These are phyloP conservation scores for Leucophenga montana DNA, from an alignment of 2,888 invertebrate genomes.

Conservation along the genomic window DNA sequence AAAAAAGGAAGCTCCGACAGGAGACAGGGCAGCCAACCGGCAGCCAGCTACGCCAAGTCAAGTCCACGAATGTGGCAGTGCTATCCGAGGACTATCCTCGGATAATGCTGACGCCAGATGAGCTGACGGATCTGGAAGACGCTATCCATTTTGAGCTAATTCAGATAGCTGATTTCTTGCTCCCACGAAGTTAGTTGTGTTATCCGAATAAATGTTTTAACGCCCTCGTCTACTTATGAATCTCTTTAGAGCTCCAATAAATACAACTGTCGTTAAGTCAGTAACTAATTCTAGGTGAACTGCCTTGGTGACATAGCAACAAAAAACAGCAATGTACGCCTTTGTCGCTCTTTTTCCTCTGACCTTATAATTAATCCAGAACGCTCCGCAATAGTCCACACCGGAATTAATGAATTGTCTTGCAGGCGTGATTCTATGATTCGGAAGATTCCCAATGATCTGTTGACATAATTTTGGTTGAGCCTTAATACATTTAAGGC, in stretches of 20 bases:
- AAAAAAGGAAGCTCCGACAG: no score
- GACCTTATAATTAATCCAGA: conserved; percentile 19
- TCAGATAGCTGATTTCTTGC: not conserved
- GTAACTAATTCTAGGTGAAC: conserved; percentile 20
- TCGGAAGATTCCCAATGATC: no score
- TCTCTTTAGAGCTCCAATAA: conserved; percentile 16
- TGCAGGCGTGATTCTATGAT: not conserved
- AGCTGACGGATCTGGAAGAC: no score
- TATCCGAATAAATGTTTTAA: conserved; percentile 14
- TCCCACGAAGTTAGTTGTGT: conserved; percentile 19
- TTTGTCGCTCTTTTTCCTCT: conserved; percentile 9
- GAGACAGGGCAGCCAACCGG: no score
- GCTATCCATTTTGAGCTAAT: not conserved
- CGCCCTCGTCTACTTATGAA: conserved; percentile 25
- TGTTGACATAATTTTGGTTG: conserved; percentile 21
- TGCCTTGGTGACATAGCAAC: conserved; percentile 37
- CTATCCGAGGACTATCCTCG: no score
- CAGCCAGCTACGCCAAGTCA: no score
- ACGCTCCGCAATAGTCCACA: conserved; percentile 27
- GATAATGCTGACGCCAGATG: no score
- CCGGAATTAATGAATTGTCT: conserved; percentile 31
- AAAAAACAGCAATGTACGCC: conserved; percentile 33
- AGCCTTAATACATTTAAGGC: conserved; percentile 38
- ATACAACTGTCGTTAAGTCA: conserved; percentile 19
- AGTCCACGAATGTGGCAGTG: no score